These are phyloP conservation scores for Sebastiscus tertius DNA, from an alignment of 2,797 vertebrate species.

Conservation along the genomic window DNA sequence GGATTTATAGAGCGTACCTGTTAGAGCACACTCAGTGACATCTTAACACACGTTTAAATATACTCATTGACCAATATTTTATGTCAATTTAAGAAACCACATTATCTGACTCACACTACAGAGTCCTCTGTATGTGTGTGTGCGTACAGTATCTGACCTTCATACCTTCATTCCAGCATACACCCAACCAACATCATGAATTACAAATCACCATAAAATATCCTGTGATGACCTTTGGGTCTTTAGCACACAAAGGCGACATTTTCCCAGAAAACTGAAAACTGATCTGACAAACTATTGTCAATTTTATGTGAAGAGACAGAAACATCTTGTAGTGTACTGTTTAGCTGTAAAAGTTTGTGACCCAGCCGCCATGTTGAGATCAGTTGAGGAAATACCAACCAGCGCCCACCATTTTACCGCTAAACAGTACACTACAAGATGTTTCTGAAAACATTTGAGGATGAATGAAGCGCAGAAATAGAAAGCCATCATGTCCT, in stretches of 20 bases:
- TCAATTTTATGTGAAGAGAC: slow-evolving; percentile 18
- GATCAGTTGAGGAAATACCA: no score
- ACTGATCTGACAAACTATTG: slow-evolving; percentile 17
- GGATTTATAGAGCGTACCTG: slow-evolving; percentile 49
- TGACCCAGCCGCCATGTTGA: no score
- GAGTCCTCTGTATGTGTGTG: background rate
- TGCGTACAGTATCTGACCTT: slow-evolving; percentile 42
- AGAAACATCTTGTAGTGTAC: background rate
- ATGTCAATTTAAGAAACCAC: background rate
- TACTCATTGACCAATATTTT: background rate
- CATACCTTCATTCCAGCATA: slow-evolving; percentile 45
- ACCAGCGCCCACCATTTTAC: no score
- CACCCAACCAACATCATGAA: slow-evolving; percentile 30
- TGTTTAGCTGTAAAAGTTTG: no score
- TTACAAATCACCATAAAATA: slow-evolving; percentile 22
- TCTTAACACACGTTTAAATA: background rate
- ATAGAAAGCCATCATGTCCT: no score
- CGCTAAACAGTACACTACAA: no score
- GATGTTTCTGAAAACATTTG: no score
- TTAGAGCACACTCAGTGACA: background rate
- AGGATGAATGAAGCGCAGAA: no score
- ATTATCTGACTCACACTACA: background rate
- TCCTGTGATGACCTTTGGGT: slow-evolving; percentile 52
- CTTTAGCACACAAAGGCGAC: slow-evolving; percentile 53
- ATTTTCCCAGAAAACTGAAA: slow-evolving; percentile 16